phyloP scores from a whole-genome alignment of 2,797 vertebrate species.

The Chaetodon trifasciatus region DNA sequence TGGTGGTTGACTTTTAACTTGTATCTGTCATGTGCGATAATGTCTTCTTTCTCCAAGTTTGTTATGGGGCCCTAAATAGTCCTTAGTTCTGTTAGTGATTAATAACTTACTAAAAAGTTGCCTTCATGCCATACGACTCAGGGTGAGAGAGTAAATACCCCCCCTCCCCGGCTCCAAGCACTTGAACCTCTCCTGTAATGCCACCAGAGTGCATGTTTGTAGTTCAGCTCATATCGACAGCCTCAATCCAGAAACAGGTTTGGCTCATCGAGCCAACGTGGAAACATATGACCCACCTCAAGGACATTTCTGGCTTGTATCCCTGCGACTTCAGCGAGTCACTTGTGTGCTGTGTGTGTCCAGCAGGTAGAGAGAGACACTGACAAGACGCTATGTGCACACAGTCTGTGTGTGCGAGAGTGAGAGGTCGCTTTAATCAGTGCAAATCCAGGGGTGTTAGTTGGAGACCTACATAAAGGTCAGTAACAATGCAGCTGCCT shows the following conservation, averaged over 20 bases:
- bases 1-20: neutral
- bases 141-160: conserved; percentile 36
- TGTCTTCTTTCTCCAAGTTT: conserved; percentile 21
- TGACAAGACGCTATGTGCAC: conserved; percentile 13
- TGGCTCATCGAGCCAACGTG: conserved; percentile 58
- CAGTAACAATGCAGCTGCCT: conserved; percentile 68
- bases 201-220: conserved; percentile 43
- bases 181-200: conserved; percentile 53
- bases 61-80: conserved; percentile 2
- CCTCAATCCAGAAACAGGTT: conserved; percentile 49
- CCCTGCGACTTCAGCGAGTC: conserved; percentile 32
- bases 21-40: neutral
- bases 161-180: conserved; percentile 18
- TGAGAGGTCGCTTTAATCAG: conserved; percentile 59
- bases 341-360: conserved; percentile 12
- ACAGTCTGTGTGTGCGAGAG: conserved; percentile 8
- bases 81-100: conserved; percentile 15
- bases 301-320: conserved; percentile 55
- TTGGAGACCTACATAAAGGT: conserved; percentile 58
- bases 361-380: conserved; percentile 55
- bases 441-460: conserved; percentile 59
- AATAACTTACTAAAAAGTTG: conserved; percentile 31
- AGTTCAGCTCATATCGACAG: conserved; percentile 67
- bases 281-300: conserved; percentile 70
- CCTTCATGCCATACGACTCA: conserved; percentile 14